Evolutionary conservation across 2,113 vertebrate species (phyloP).

Genomic region (Thamnophis sirtalis): DNA sequence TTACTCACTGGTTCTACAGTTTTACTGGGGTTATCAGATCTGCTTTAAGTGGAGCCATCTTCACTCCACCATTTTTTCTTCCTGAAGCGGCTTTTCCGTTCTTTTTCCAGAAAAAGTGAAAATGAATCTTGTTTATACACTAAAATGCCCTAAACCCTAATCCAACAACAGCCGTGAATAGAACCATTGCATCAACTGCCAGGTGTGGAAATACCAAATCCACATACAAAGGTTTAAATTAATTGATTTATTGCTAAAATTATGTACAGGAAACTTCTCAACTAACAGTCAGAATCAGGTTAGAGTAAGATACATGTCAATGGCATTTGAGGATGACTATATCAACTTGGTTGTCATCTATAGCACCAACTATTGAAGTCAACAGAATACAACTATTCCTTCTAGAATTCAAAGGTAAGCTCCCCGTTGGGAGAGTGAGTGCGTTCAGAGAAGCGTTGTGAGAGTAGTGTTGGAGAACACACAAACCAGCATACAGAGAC

Average conservation of each 20-base stretch:
- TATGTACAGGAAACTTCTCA: too few relatives aligned
- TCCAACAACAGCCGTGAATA: neutral
- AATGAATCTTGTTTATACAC: neutral
- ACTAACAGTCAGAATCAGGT: too few relatives aligned
- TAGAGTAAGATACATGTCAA: too few relatives aligned
- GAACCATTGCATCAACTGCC: neutral
- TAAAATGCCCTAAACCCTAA: neutral
- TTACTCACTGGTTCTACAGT: neutral
- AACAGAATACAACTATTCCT: neutral
- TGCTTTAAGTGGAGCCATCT: neutral
- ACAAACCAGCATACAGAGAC: too few relatives aligned
- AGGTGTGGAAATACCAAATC: too few relatives aligned
- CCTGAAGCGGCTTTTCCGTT: neutral
- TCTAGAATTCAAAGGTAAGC: neutral
- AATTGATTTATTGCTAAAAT: too few relatives aligned
- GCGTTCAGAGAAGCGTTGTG: too few relatives aligned
- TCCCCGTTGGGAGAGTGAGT: too few relatives aligned
- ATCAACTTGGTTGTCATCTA: neutral
- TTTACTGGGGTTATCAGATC: neutral
- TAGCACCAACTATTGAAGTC: neutral
- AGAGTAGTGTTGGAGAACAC: too few relatives aligned
- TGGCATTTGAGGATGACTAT: too few relatives aligned
- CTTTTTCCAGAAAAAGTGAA: neutral
- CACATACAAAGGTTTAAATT: too few relatives aligned
- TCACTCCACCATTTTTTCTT: neutral